A percentile compares a stretch with the other conserved stretches of the same genome.
These are phyloP conservation scores for Polypedilum pembai DNA, from an alignment of 1,140 invertebrate genomes.

Conservation along the genomic window DNA sequence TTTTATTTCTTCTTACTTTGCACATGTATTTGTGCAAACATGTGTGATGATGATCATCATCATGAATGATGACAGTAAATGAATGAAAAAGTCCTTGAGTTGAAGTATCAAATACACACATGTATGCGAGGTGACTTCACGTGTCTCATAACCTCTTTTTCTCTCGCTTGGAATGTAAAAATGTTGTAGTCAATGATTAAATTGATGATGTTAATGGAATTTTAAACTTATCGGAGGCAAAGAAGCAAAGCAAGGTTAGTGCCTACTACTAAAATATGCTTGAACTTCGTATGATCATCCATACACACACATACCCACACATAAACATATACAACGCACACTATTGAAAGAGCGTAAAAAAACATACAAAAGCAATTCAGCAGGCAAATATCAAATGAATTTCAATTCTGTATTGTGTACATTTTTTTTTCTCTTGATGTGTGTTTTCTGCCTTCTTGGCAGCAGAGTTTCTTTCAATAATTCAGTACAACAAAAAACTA, in stretches of 20 bases:
- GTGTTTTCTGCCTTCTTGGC: conserved; percentile 6
- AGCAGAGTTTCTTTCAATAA: conserved; percentile 9
- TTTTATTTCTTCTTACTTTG: neutral
- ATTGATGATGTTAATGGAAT: neutral
- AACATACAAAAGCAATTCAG: conserved; percentile 5
- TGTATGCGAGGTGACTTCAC: too few relatives aligned
- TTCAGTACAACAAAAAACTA: conserved; percentile 18
- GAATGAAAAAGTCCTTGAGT: too few relatives aligned
- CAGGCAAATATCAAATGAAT: conserved; percentile 5
- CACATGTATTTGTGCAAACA: neutral
- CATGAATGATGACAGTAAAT: neutral
- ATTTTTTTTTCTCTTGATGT: neutral
- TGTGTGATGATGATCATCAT: neutral
- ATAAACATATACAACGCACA: neutral
- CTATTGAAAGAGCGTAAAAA: neutral
- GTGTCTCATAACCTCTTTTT: too few relatives aligned
- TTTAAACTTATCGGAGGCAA: neutral
- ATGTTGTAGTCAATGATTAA: too few relatives aligned
- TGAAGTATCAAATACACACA: too few relatives aligned
- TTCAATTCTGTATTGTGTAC: conserved; percentile 9
- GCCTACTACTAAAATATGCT: conserved; percentile 14
- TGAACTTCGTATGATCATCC: conserved; percentile 10
- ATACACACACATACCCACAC: neutral
- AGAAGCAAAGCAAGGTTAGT: too few relatives aligned
- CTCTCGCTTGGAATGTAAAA: too few relatives aligned